Evolutionary conservation across 2,797 vertebrate species (phyloP), one percentile per base, ranked within the genome.

Genomic region (Salmo trutta): DNA sequence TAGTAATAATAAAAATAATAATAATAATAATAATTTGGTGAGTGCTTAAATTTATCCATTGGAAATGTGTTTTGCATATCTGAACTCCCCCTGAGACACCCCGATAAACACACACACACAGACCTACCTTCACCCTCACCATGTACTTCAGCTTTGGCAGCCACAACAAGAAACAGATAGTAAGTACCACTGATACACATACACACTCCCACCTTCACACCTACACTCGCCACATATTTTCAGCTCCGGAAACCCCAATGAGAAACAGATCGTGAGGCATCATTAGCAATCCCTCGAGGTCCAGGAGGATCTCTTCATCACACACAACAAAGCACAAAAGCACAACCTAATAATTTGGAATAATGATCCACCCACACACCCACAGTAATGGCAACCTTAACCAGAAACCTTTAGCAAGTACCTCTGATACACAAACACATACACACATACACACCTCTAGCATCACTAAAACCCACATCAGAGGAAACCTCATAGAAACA

Each of bases 61-160:
- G 41, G 41, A 41, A 41, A 41, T 10, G 41, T 41, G 41, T 41
- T 41, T 47, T 47, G 41, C 41, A 47, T 47, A 12, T 47, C 41
- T 10, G 2, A 12, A 12, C 41, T 47, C 41, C 41, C 10, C 41
- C 41, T 47, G 41, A 3, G 41, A 47, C 41, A 47, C 41, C 41
- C 41, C 10, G 0, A 12, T 47, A 47, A 3, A 2, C 36, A 51
- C 71, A 59, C 54, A 59, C 56, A 59, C 56, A n/a, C 17, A 59
- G 5, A 6, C 56, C 17, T 17, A 59, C 98, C 1, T 99, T 97
- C 89, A 99, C 98, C 1, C 96, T 99, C 3, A 97, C 98, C 83
- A 96, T 96, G 71, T 98, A 97, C 76, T 99, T 97, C 93, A 99
- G 98, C 94, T 98, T 97, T 0, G 98, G 97, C 88, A 96, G 96